Conservation (phyloP, 2,797 vertebrate genomes). For the Rhynchotus rufescens region DNA sequence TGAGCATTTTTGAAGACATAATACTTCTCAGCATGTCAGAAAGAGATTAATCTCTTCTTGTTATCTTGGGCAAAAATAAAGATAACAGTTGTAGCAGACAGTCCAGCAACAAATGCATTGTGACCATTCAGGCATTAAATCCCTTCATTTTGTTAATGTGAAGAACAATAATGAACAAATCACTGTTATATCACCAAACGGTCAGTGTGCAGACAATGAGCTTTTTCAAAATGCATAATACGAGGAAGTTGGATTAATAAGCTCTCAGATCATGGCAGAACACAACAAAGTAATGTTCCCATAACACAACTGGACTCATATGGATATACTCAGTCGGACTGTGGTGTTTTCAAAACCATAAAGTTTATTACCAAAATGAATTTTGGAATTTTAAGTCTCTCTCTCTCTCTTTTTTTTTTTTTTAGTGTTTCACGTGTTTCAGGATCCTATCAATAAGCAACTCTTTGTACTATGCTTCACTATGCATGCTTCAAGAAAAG, state of each 20-base stretch:
- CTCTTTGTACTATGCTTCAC: not conserved
- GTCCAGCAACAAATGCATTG: not conserved
- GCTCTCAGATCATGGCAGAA: not conserved
- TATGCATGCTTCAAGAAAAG: not conserved
- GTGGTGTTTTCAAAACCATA: not conserved
- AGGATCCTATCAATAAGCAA: not conserved
- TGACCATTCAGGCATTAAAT: not conserved
- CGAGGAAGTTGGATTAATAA: constrained; percentile 24
- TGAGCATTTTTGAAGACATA: not conserved
- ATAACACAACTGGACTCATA: not conserved
- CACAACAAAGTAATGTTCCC: not conserved
- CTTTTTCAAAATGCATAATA: constrained; percentile 8
- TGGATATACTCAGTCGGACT: not conserved
- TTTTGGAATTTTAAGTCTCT: not conserved
- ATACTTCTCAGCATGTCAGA: not conserved
- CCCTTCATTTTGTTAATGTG: not conserved
- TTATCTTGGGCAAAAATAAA: not conserved
- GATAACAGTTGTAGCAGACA: not conserved
- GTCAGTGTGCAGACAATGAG: not conserved
- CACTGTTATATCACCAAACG: not conserved
- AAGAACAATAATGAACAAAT: constrained; percentile 12
- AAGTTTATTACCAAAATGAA: not conserved
- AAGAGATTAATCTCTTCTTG: not conserved
- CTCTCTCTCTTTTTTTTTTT: not conserved
- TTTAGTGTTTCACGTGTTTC: not conserved